Evolutionary conservation across 2,888 invertebrate species (phyloP).

Genomic region (Euplagia quadripunctaria): DNA sequence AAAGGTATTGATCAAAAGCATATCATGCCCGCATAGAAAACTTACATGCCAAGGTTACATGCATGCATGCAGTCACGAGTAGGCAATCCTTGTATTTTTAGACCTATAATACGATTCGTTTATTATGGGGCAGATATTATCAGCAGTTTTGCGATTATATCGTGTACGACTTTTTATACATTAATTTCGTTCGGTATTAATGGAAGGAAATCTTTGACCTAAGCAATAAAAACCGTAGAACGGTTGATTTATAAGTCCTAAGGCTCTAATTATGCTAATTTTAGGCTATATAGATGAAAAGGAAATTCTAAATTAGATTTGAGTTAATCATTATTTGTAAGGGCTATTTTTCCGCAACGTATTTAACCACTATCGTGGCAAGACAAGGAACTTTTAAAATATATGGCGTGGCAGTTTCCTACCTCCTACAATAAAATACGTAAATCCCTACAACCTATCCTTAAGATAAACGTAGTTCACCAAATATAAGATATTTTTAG

Average conservation of each 20-base stretch:
- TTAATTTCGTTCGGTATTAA: slow-evolving; percentile 24
- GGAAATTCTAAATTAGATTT: slow-evolving; percentile 7
- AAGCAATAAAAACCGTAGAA: slow-evolving; percentile 21
- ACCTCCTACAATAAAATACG: no score
- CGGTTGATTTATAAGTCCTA: slow-evolving; percentile 18
- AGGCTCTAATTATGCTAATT: slow-evolving; percentile 13
- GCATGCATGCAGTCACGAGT: slow-evolving; percentile 9
- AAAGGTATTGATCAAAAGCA: neutral
- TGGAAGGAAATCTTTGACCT: slow-evolving; percentile 35
- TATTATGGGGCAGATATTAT: slow-evolving; percentile 33
- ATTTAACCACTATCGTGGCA: no score
- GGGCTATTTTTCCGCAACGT: neutral
- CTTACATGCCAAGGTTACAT: slow-evolving; percentile 1
- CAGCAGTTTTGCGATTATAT: slow-evolving; percentile 22
- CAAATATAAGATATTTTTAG: no score
- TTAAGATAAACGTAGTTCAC: no score
- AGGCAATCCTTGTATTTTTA: slow-evolving; percentile 14
- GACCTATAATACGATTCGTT: slow-evolving; percentile 23
- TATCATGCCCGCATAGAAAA: slow-evolving; percentile 1
- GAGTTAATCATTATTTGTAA: slow-evolving; percentile 5
- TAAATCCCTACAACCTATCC: no score
- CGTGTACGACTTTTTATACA: slow-evolving; percentile 27
- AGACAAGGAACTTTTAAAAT: no score
- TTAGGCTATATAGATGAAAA: slow-evolving; percentile 5
- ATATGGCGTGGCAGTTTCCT: no score